phyloP scores from a whole-genome alignment of 2,797 vertebrate genomes.

The Manis javanica region DNA sequence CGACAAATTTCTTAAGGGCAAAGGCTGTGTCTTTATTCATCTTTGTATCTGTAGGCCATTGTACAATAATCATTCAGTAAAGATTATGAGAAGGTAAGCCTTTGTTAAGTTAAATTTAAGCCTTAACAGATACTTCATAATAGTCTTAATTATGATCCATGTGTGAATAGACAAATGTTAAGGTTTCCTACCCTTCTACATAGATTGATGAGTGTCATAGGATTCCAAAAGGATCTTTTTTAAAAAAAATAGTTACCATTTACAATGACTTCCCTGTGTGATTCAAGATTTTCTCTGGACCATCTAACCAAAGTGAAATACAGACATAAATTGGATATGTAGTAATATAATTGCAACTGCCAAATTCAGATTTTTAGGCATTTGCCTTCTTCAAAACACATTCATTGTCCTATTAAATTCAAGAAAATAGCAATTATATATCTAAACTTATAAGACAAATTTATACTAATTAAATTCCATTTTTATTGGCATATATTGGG shows the following conservation, averaged over 20 bases:
- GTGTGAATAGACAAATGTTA: neutral
- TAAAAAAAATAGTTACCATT: neutral
- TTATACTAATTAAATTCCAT: neutral
- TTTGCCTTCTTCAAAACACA: neutral
- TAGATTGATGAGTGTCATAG: slow-evolving; percentile 15
- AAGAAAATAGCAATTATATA: neutral
- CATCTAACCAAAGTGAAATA: slow-evolving; percentile 17
- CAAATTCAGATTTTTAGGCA: neutral
- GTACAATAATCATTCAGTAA: neutral
- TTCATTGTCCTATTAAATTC: neutral
- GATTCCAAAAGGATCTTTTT: neutral
- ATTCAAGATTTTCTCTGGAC: slow-evolving; percentile 38
- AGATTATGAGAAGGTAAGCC: neutral
- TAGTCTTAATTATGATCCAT: neutral
- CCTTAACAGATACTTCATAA: neutral
- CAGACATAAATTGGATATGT: neutral
- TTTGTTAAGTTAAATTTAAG: slow-evolving; percentile 25
- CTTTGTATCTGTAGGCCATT: neutral
- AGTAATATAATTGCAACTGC: neutral
- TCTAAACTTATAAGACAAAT: neutral
- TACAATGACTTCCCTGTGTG: neutral
- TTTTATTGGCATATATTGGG: neutral
- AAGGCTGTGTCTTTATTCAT: neutral
- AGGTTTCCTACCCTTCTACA: neutral
- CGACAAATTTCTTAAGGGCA: neutral